phyloP scores from a whole-genome alignment of 2,113 vertebrate species.

The Syrrhaptes paradoxus region DNA sequence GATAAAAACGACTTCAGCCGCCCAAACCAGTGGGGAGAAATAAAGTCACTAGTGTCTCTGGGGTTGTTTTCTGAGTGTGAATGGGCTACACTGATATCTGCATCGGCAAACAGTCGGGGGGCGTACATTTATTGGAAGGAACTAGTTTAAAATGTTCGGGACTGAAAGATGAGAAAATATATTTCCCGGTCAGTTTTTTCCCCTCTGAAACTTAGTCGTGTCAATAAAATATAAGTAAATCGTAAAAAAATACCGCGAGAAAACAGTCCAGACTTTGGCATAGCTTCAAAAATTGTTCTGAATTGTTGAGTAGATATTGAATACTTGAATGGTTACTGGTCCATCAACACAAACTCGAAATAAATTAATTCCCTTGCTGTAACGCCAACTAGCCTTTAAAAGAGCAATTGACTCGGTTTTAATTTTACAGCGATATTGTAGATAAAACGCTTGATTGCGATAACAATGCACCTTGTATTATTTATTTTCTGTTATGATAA shows the following conservation, averaged over 20 bases:
- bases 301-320: background rate
- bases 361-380: slow-evolving; percentile 48
- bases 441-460: background rate
- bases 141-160: background rate
- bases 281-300: background rate
- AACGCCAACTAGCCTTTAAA: slow-evolving; percentile 31
- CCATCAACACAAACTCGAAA: slow-evolving; percentile 47
- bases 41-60: background rate
- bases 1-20: background rate
- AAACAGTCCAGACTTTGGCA: background rate
- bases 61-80: background rate
- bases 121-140: background rate
- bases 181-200: background rate
- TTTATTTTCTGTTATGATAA: slow-evolving; percentile 56
- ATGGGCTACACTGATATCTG: background rate
- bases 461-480: background rate
- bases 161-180: background rate
- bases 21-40: background rate
- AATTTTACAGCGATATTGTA: slow-evolving; percentile 52
- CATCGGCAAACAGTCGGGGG: background rate
- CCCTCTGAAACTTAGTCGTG: background rate
- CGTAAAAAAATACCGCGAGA: background rate
- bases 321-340: background rate
- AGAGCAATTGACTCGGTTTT: slow-evolving; percentile 46
- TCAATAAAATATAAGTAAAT: background rate